Evolutionary conservation across 2,113 vertebrate genomes (phyloP).

Genomic region (Monarcha castaneiventris): DNA sequence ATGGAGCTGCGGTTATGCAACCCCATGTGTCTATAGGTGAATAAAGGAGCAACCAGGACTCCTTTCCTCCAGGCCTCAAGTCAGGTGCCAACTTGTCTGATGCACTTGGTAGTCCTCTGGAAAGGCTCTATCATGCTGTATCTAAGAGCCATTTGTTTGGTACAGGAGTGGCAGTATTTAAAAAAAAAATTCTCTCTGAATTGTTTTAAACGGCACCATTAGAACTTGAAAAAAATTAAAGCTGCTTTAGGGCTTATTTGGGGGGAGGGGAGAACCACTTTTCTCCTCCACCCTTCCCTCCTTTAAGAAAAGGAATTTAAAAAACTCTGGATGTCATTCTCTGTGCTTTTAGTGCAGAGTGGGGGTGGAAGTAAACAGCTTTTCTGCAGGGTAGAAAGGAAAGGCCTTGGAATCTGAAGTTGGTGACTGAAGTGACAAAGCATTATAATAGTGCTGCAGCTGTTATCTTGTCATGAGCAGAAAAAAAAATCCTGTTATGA

Average conservation of each 20-base stretch:
- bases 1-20: background rate
- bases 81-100: background rate
- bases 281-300: background rate
- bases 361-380: slow-evolving; percentile 18
- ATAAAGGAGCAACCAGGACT: background rate
- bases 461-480: slow-evolving; percentile 2
- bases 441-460: slow-evolving; percentile 10
- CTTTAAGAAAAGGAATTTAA: background rate
- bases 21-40: background rate
- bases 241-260: background rate
- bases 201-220: background rate
- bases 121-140: background rate
- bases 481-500: slow-evolving; percentile 63
- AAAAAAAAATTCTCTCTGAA: background rate
- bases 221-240: background rate
- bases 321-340: slow-evolving; percentile 13
- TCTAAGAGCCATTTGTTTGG: background rate
- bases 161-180: background rate
- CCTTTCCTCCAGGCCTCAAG: background rate
- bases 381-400: background rate
- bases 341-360: background rate
- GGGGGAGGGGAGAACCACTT: background rate
- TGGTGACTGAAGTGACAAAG: slow-evolving; percentile 21
- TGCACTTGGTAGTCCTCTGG: background rate
- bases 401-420: background rate